A percentile compares a stretch with the other conserved stretches of the same genome.
Conservation (phyloP, 2,113 vertebrate species). For the Fregata magnificens region DNA sequence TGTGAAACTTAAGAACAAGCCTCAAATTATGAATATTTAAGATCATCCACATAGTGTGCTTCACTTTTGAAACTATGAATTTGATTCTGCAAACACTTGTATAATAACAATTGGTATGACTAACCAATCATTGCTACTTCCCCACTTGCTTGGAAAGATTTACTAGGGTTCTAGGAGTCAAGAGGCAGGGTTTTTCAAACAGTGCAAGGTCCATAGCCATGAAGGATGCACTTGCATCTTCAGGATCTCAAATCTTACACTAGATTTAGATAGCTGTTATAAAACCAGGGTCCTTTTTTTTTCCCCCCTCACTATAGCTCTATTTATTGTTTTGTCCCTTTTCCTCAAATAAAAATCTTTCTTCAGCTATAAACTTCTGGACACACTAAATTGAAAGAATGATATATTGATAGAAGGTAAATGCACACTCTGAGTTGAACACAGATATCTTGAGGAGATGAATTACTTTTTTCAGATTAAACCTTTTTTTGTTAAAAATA, state of each 20-base stretch:
- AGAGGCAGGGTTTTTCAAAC: background rate
- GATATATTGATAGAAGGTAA: background rate
- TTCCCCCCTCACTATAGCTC: accelerated
- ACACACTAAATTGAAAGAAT: background rate
- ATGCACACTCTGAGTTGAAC: background rate
- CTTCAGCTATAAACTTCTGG: background rate
- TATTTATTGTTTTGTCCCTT: background rate
- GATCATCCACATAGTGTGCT: background rate
- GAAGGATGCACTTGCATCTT: background rate
- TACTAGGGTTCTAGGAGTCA: background rate
- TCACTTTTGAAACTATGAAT: background rate
- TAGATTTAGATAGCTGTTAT: background rate
- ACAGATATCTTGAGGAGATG: background rate
- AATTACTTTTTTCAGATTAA: background rate
- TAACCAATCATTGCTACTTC: background rate
- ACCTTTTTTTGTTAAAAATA: background rate
- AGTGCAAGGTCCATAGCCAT: background rate
- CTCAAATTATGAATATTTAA: background rate
- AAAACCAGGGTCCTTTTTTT: background rate
- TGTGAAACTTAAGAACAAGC: background rate
- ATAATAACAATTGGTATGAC: background rate
- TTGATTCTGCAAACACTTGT: background rate
- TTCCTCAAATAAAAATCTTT: background rate
- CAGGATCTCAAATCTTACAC: background rate
- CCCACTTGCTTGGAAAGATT: background rate